Evolutionary conservation across 1,140 invertebrate species (phyloP), one percentile per base, ranked within the genome.

Genomic region (Zaprionus nigranus): DNA sequence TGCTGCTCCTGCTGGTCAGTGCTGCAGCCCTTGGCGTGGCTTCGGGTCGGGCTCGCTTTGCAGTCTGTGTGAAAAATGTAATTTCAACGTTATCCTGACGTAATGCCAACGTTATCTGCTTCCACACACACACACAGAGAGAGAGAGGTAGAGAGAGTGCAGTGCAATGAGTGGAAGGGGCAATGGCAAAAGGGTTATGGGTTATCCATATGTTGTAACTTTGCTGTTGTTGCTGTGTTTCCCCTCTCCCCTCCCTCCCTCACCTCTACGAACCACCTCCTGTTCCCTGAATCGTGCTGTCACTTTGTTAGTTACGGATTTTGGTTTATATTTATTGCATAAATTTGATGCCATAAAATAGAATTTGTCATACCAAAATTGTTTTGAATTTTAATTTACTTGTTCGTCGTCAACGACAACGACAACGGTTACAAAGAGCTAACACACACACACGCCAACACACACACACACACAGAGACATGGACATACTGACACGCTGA

Each of bases 331-430:
- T 87, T 88, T 87, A 87, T 87, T 88, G 84, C 80, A 87, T 87
- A 87, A 78, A 88, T 87, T 87, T 88, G 78, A 88, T 88, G 81
- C 66, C 78, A 88, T 88, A 83, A 88, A 87, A 88, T 78, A 78
- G 81, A 87, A 88, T 88, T 88, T 81, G 69, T 72, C 81, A 80
- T 71, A 58, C 60, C 65, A 79, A 87, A 88, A 88, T 88, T 83
- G 84, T 88, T 87, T 87, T 83, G 84, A 87, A 87, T 87, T 88
- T 88, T 87, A 87, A 87, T 87, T 87, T 83, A 83, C 84, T 87
- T 82, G 77, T 88, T 84, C 56, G 53, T 64, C 57, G 62, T 71
- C 49, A 62, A 67, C 64, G 53, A 58, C 46, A 62, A 67, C 64
- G 54, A 59, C 54, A 67, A 40, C 51, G 40, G 11, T 46, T 34